Base-by-base conservation (phyloP, 2,797 vertebrate species). In the Paedocypris micromegethes region DNA sequence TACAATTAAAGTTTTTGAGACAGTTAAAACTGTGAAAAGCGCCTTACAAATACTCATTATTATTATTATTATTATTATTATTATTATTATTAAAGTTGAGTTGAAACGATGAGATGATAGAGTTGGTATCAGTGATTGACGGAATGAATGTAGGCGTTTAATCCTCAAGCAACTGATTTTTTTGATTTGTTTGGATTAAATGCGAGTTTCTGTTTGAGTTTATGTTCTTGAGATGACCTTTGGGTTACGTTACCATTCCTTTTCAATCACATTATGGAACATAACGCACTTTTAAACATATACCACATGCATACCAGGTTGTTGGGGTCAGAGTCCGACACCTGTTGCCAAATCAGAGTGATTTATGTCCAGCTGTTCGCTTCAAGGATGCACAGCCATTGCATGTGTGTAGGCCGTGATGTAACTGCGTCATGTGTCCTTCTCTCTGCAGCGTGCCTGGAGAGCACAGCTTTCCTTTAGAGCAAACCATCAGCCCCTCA, bases 291-390 rank as follows among this genome's bases (percentile, higher is more conserved):
- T 48, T 61, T 42, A 5, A 49, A 41, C 40, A 46, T 69, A 49
- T 55, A 69, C 8, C 41, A 64, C 39, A 61, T 38, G 56, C 57
- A 61, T 44, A 64, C 45, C 42, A 39, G 51, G n/a, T n/a, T 46
- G n/a, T 51, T 54, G 9, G 6, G 9, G 58, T 38, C 68, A 82
- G 82, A 74, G 66, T 67, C 52, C 50, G 81, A 64, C 77, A 79
- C 75, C 82, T 77, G 76, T 76, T 77, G 79, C 72, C 74, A 3
- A 39, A 70, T 62, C 67, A 50, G 50, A 62, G 52, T 56, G 59
- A 70, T 63, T 70, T 63, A 62, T 8, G 7, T 55, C 52, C 58
- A 56, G 46, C 52, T 49, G 58, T 56, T 69, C 5, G 1, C 40
- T 9, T 57, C 6, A 47, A 38, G 38, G 59, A 38, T 40, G 48